Base-by-base conservation (phyloP, 2,797 vertebrate species). In the Hippopotamyrus pictus region DNA sequence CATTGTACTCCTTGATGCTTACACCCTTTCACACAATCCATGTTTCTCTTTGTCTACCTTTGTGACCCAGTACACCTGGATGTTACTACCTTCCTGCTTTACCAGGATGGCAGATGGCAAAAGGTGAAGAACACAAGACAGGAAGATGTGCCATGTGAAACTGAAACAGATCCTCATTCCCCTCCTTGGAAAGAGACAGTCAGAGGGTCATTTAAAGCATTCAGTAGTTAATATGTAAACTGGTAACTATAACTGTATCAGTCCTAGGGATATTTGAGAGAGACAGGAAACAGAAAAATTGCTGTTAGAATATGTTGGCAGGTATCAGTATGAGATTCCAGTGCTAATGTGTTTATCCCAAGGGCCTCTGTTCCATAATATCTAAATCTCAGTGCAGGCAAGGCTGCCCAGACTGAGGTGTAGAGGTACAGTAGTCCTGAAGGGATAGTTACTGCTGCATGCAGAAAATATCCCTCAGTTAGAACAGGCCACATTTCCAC, bases 331-430 rank as follows among this genome's bases (percentile, higher is more conserved):
- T 1, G 4, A 62, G 41, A n/a, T 19, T 12, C 57, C 46, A 69
- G 90, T 93, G 93, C 93, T 93, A 94, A 91, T 93, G 92, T 88
- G 94, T 93, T 95, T 76, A 91, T 94, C 29, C 93, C 93, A 89
- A 92, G 94, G 2, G 94, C 94, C 86, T 95, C 93, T 83, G 93
- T 92, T 89, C 93, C 92, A 4, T 95, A 95, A 85, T 92, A 94
- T 65, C 94, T 93, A 84, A 95, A 94, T 8, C 93, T 93, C 87
- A 95, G 92, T 11, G 88, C 90, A 41, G 94, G 93, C 37, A 95
- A 92, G 9, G 73, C 65, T 22, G 94, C 93, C 94, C 94, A 94
- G 90, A 93, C 92, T 0, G 91, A 17, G 0, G 93, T 93, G 89
- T 37, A 94, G 65, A 73, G 65, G 4, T 29, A 37, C 11, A 33